Evolutionary conservation across 2,888 invertebrate genomes (phyloP).

Genomic region (Rhynchonema sp.): DNA sequence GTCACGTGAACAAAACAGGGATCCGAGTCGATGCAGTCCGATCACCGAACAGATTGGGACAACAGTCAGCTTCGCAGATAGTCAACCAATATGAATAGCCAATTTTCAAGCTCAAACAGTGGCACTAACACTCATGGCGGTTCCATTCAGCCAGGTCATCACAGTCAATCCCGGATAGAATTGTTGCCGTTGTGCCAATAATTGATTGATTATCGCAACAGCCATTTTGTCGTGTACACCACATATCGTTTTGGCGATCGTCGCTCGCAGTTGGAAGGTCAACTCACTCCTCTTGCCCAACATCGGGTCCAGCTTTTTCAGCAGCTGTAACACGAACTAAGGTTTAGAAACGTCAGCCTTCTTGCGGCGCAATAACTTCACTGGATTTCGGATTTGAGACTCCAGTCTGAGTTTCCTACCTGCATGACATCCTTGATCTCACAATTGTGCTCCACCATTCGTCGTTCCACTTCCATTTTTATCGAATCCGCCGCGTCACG

Average conservation of each 20-base stretch:
- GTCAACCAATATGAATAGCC: no score
- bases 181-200: neutral
- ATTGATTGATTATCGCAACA: neutral
- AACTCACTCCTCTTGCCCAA: neutral
- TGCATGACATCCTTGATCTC: neutral
- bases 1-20: no score
- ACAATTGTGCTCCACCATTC: neutral
- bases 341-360: neutral
- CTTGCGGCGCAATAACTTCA: neutral
- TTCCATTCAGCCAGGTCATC: neutral
- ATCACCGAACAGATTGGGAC: no score
- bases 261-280: neutral
- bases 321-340: neutral
- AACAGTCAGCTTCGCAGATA: no score
- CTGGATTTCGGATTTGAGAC: neutral
- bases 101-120: no score
- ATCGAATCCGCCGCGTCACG: neutral
- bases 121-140: neutral
- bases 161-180: neutral
- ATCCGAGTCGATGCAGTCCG: no score
- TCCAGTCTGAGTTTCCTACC: neutral
- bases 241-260: neutral
- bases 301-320: neutral
- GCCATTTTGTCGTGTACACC: neutral
- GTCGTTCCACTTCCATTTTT: neutral